These are phyloP conservation scores for Ardeotis arabs DNA, from an alignment of 2,113 vertebrate species.

Conservation along the genomic window DNA sequence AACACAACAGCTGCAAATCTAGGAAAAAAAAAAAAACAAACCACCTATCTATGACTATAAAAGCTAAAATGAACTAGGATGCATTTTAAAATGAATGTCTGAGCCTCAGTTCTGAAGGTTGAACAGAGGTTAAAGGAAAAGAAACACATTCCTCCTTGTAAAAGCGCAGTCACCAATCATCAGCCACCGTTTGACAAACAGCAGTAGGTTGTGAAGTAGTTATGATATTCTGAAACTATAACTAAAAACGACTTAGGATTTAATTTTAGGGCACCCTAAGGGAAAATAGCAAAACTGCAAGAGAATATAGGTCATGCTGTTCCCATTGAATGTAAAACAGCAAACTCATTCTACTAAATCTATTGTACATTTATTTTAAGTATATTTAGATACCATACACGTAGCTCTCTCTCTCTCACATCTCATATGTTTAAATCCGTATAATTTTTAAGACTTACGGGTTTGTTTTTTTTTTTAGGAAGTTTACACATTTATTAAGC, in stretches of 20 bases:
- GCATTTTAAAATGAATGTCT: not conserved
- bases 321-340: not conserved
- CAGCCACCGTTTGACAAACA: not conserved
- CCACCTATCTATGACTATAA: not conserved
- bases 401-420: rapidly evolving
- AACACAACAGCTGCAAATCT: not conserved
- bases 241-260: not conserved
- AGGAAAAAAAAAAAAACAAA: not conserved
- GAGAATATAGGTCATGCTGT: constrained; percentile 27
- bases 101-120: not conserved
- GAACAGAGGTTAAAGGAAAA: not conserved
- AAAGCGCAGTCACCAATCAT: not conserved
- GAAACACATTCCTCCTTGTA: not conserved
- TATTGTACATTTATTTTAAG: not conserved
- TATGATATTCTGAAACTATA: not conserved
- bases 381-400: not conserved
- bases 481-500: not conserved
- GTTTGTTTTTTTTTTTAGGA: not conserved
- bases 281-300: not conserved
- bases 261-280: constrained; percentile 40
- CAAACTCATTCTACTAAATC: not conserved
- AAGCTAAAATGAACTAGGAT: not conserved
- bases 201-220: not conserved
- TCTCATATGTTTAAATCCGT: not conserved
- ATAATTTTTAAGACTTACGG: not conserved